These are phyloP conservation scores for Oncorhynchus tshawytscha DNA, from an alignment of 2,113 vertebrate species.

Conservation along the genomic window DNA sequence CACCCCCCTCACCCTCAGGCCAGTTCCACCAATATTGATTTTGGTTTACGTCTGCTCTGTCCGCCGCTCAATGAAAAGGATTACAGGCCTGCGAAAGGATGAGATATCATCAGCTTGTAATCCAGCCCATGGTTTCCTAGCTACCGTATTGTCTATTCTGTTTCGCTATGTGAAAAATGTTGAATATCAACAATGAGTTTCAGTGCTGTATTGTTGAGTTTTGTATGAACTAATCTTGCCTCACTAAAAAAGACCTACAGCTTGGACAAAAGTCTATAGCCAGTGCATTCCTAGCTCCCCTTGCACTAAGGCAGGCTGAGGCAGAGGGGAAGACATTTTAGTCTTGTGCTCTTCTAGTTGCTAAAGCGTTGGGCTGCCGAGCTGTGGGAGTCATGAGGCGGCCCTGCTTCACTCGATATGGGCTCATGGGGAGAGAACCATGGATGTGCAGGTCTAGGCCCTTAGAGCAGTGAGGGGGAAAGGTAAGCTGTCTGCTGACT, in stretches of 20 bases:
- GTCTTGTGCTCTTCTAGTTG: conserved; percentile 69
- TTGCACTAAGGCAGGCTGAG: conserved; percentile 87
- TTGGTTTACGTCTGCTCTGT: conserved; percentile 75
- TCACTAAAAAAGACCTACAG: conserved; percentile 93
- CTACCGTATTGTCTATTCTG: conserved; percentile 99
- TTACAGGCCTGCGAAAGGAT: conserved; percentile 91
- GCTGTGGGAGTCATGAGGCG: conserved; percentile 34
- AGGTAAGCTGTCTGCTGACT: conserved; percentile 72
- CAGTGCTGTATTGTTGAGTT: conserved; percentile 99
- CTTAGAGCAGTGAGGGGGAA: conserved; percentile 70
- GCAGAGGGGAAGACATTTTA: conserved; percentile 83
- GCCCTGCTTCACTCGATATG: not conserved
- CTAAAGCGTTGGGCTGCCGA: conserved; percentile 27
- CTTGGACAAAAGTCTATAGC: conserved; percentile 99
- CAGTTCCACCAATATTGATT: conserved; percentile 82
- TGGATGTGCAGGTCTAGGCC: conserved; percentile 67
- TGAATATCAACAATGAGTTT: conserved; percentile 99
- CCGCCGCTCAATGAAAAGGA: conserved; percentile 86
- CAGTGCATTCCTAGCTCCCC: conserved; percentile 94
- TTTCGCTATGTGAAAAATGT: conserved; percentile 99
- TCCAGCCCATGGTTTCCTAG: conserved; percentile 98
- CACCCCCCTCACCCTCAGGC: conserved; percentile 37
- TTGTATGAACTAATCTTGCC: conserved; percentile 99
- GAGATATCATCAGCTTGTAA: conserved; percentile 98
- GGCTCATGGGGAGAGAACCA: conserved; percentile 18